phyloP scores from a whole-genome alignment of 2,113 vertebrate genomes.

The Pao palembangensis region DNA sequence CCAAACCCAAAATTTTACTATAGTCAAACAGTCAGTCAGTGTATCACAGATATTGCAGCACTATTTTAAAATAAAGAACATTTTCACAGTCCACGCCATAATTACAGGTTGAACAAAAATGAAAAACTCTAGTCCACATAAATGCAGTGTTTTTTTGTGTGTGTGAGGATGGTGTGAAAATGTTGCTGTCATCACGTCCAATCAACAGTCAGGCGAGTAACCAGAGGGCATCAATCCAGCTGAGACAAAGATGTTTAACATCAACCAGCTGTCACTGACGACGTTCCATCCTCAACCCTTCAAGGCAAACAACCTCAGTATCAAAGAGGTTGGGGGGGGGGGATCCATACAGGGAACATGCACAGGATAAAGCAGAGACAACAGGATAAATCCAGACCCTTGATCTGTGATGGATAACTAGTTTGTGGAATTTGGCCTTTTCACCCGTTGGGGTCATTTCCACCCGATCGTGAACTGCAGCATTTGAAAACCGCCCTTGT shows the following conservation, averaged over 20 bases:
- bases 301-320: not conserved
- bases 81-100: too few species aligned
- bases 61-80: too few species aligned
- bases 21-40: too few species aligned
- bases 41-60: too few species aligned
- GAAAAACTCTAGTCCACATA: too few species aligned
- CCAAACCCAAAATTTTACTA: too few species aligned
- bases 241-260: slow-evolving; percentile 1
- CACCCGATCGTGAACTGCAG: slow-evolving; percentile 17
- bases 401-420: slow-evolving; percentile 8
- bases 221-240: not conserved
- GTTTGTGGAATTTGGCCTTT: slow-evolving; percentile 14
- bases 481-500: slow-evolving; percentile 4
- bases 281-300: slow-evolving; percentile 4
- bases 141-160: too few species aligned
- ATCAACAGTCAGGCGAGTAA: not conserved
- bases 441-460: slow-evolving; percentile 31
- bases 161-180: too few species aligned
- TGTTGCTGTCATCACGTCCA: slow-evolving; percentile 1
- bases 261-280: slow-evolving; percentile 1
- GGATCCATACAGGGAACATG: not conserved
- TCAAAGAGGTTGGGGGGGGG: not conserved
- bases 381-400: slow-evolving; percentile 17
- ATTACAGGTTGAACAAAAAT: too few species aligned
- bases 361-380: slow-evolving; percentile 30